Base-by-base conservation (phyloP, 2,797 vertebrate species). In the Aphelocoma californica region DNA sequence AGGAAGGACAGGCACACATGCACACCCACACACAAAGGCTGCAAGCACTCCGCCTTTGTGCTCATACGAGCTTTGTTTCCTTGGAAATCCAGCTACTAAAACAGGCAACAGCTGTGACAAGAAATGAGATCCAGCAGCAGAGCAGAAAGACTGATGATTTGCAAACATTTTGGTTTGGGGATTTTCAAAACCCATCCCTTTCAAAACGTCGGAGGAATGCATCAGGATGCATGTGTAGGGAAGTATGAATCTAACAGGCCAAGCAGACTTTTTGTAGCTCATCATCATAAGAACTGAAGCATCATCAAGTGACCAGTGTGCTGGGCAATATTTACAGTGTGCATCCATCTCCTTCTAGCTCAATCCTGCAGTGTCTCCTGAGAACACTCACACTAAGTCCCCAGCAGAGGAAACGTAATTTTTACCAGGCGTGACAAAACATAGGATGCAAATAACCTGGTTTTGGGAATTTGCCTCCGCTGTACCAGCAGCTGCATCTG, bases 31-130 rank as follows among this genome's bases (percentile, higher is more conserved):
- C 86, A 93, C 93, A 94, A 84, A 92, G 84, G 62, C 92, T 58
- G 73, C 32, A 47, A 84, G 71, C 40, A 23, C 81, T 80, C 84
- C 0, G 14, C 94, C 92, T 94, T 84, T 92, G 90, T 95, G 88
- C 72, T 95, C 85, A 18, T 83, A 60, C 23, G 81, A 65, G 64
- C 75, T 95, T 95, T 91, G 82, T 95, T 96, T 96, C 82, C 93
- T 96, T 91, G 80, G 60, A 51, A 95, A 88, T 94, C 36, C 72
- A 90, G 82, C 64, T 88, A 82, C 92, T 95, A 77, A 77, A 92
- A 60, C 69, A 88, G 87, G 71, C 93, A 89, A 70, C 56, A 61
- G 71, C 90, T 88, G 64, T 54, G 73, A 84, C 58, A 79, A 94
- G 78, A 79, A 94, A 70, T 15, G 14, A 81, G 28, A 13, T 48